Percentiles rank a stretch among this genome's conserved stretches.
phyloP scores from a whole-genome alignment of 1,140 invertebrate genomes.

The Drosophila elegans region DNA sequence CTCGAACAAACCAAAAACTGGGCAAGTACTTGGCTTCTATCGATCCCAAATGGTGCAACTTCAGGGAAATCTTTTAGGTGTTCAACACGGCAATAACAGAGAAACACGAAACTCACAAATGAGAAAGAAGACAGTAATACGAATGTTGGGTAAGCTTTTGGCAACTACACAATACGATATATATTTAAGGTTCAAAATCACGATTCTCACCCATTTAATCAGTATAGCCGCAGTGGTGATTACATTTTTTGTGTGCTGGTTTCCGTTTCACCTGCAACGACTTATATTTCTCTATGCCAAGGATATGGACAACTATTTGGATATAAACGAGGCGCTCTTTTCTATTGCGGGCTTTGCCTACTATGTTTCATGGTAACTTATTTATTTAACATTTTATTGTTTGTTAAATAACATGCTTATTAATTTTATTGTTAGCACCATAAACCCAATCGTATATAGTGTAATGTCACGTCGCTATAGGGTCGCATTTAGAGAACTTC shows the following conservation, averaged over 20 bases:
- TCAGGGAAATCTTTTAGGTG: conserved; percentile 49
- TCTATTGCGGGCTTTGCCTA: conserved; percentile 93
- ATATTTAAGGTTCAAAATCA: neutral
- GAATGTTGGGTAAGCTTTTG: conserved; percentile 90
- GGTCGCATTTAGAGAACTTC: conserved; percentile 90
- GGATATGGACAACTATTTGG: conserved; percentile 87
- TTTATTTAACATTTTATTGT: no score
- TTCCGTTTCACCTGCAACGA: conserved; percentile 97
- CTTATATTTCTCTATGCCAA: conserved; percentile 90
- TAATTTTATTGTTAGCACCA: conserved; percentile 86
- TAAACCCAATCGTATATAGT: conserved; percentile 96
- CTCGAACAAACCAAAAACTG: conserved; percentile 86
- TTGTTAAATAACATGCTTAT: neutral
- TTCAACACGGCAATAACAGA: conserved; percentile 87
- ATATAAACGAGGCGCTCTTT: conserved; percentile 92
- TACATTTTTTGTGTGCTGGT: conserved; percentile 98
- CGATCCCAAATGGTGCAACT: neutral
- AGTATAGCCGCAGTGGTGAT: conserved; percentile 95
- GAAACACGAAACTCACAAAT: conserved; percentile 89
- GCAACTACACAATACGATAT: neutral
- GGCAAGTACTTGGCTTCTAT: conserved; percentile 48
- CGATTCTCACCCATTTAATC: neutral
- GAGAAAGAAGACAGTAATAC: conserved; percentile 90
- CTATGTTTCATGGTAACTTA: conserved; percentile 92
- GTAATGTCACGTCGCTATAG: conserved; percentile 94